phyloP scores from a whole-genome alignment of 2,888 invertebrate genomes.

The Cepaea hortensis region DNA sequence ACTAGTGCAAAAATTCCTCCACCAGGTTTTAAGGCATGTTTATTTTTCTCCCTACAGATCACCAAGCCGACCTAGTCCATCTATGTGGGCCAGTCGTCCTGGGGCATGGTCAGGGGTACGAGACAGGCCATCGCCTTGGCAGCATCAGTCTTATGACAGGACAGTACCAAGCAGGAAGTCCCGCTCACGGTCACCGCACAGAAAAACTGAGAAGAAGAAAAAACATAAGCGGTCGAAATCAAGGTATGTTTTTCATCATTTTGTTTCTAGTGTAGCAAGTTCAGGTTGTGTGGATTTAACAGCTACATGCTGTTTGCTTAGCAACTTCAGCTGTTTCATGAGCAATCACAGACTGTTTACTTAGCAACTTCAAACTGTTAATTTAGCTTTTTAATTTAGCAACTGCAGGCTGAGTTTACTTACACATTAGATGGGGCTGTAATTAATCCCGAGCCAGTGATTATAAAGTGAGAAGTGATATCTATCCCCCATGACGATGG shows the following conservation, averaged over 20 bases:
- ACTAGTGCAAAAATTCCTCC: neutral
- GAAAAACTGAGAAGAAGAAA: slow-evolving; percentile 52
- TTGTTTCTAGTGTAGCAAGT: neutral
- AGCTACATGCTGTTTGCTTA: too few species aligned
- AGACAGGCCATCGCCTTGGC: slow-evolving; percentile 48
- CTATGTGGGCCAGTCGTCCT: slow-evolving; percentile 30
- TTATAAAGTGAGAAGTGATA: too few species aligned
- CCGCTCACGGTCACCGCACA: slow-evolving; percentile 59
- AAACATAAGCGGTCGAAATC: slow-evolving; percentile 52
- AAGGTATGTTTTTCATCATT: slow-evolving; percentile 32
- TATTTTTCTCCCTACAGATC: slow-evolving; percentile 34
- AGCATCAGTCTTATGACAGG: slow-evolving; percentile 53
- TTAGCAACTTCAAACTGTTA: too few species aligned
- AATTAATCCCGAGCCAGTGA: too few species aligned
- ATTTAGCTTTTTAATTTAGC: too few species aligned
- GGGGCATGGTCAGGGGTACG: slow-evolving; percentile 32
- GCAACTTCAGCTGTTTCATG: too few species aligned
- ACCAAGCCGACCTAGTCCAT: slow-evolving; percentile 40
- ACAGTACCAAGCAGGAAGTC: slow-evolving; percentile 55
- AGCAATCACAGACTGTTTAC: too few species aligned
- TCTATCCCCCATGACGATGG: too few species aligned
- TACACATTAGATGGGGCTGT: too few species aligned
- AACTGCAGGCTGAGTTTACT: too few species aligned
- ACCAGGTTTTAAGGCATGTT: neutral
- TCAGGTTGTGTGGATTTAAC: too few species aligned